Evolutionary conservation across 2,888 invertebrate species (phyloP).

Genomic region (Shargacucullia verbasci): DNA sequence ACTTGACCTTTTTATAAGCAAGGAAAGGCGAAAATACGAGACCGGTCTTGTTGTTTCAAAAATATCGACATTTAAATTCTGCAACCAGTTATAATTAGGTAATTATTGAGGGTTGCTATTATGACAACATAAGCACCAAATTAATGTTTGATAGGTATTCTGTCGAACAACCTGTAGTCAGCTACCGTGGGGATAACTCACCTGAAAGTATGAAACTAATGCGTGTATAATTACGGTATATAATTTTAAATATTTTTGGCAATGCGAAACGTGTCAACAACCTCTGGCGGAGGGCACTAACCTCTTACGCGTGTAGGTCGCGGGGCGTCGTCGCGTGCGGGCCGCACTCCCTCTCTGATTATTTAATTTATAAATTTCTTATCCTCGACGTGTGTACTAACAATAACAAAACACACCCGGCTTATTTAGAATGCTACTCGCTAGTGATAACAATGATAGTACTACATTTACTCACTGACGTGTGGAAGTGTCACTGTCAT

Average conservation of each 20-base stretch:
- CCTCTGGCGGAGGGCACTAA: slow-evolving; percentile 72
- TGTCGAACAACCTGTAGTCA: no score
- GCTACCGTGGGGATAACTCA: no score
- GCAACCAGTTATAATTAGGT: no score
- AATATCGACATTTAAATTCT: no score
- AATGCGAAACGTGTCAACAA: slow-evolving; percentile 61
- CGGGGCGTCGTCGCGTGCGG: slow-evolving; percentile 8
- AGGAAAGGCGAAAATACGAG: no score
- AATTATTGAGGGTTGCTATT: no score
- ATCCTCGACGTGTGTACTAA: slow-evolving; percentile 2
- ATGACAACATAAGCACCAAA: neutral
- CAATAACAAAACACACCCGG: slow-evolving; percentile 42
- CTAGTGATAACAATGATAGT: slow-evolving; percentile 44
- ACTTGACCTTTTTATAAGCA: no score
- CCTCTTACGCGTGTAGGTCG: slow-evolving; percentile 57
- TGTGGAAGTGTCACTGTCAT: slow-evolving; percentile 19
- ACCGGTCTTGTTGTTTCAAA: no score
- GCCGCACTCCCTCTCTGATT: slow-evolving; percentile 5
- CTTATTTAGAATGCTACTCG: slow-evolving; percentile 27
- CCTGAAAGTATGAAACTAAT: no score
- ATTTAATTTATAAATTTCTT: neutral
- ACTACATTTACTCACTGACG: neutral
- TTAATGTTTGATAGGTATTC: no score
- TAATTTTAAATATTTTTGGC: slow-evolving; percentile 37
- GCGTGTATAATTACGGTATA: slow-evolving; percentile 5